These are phyloP conservation scores for Pimephales promelas DNA, from an alignment of 2,113 vertebrate genomes.

Conservation along the genomic window DNA sequence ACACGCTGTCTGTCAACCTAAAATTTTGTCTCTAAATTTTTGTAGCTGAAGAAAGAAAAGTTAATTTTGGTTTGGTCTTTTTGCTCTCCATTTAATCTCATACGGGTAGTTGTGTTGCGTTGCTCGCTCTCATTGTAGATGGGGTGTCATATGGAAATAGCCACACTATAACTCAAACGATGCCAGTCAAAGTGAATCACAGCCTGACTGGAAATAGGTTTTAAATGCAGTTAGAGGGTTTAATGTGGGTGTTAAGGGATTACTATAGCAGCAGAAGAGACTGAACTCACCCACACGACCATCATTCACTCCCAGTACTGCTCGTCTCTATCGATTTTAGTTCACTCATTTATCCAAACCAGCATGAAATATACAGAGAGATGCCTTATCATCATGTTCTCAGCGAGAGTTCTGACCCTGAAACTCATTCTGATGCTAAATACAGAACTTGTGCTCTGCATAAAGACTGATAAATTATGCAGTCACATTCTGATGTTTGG, in stretches of 20 bases:
- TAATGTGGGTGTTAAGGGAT: conserved; percentile 50
- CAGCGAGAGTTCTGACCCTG: not conserved
- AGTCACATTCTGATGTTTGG: not conserved
- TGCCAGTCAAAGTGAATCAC: conserved; percentile 49
- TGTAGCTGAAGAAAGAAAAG: not conserved
- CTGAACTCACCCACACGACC: conserved; percentile 22
- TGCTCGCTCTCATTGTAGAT: not conserved
- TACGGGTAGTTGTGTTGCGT: not conserved
- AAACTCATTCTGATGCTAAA: conserved; percentile 8
- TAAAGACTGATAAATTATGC: not conserved
- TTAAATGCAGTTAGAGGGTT: conserved; percentile 54
- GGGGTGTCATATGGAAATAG: conserved; percentile 27
- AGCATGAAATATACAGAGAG: conserved; percentile 27
- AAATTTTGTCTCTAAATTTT: too few species aligned
- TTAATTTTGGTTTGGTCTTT: not conserved
- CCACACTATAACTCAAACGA: conserved; percentile 28
- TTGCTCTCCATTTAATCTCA: not conserved
- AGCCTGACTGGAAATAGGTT: conserved; percentile 53
- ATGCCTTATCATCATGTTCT: not conserved
- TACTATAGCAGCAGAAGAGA: conserved; percentile 22
- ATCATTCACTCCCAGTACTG: conserved; percentile 9
- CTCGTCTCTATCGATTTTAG: conserved; percentile 43
- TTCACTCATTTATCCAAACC: conserved; percentile 25
- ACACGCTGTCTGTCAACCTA: too few species aligned
- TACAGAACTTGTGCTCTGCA: not conserved